A percentile compares a stretch with the other conserved stretches of the same genome.
Conservation (phyloP, 2,888 invertebrate species). For the Dryobotodes eremita region DNA sequence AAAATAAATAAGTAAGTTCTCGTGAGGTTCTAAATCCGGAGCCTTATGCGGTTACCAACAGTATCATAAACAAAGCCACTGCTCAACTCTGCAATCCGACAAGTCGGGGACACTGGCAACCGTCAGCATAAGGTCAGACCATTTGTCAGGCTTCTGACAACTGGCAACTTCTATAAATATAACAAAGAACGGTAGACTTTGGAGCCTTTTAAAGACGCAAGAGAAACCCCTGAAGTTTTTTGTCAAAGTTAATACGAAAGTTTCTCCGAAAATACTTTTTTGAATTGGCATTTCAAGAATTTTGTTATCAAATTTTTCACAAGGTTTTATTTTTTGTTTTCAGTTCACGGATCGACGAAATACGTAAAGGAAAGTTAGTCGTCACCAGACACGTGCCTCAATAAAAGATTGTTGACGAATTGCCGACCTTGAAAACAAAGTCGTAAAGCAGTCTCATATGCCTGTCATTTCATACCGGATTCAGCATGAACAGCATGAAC, state of each 20-base stretch:
- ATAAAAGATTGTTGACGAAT: neutral
- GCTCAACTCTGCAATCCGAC: neutral
- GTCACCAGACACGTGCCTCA: neutral
- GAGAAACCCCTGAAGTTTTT: conserved; percentile 22
- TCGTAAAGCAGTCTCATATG: neutral
- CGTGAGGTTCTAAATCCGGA: neutral
- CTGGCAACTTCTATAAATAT: conserved; percentile 35
- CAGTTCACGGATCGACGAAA: neutral
- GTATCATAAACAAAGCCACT: neutral
- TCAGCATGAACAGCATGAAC: too few relatives aligned
- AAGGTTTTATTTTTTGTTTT: neutral
- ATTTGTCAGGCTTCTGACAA: conserved; percentile 54
- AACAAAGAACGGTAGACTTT: conserved; percentile 1
- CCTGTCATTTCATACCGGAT: neutral
- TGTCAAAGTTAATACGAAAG: conserved; percentile 1
- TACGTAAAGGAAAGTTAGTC: neutral
- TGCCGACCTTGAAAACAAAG: neutral
- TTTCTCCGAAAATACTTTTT: conserved; percentile 17
- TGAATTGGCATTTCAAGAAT: conserved; percentile 1
- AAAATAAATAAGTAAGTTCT: neutral
- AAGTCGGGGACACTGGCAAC: conserved; percentile 1
- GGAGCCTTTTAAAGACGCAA: conserved; percentile 14
- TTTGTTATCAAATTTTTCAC: neutral
- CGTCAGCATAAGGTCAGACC: conserved; percentile 35
- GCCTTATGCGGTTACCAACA: neutral